Evolutionary conservation across 2,113 vertebrate genomes (phyloP).

Genomic region (Irena cyanogastra): DNA sequence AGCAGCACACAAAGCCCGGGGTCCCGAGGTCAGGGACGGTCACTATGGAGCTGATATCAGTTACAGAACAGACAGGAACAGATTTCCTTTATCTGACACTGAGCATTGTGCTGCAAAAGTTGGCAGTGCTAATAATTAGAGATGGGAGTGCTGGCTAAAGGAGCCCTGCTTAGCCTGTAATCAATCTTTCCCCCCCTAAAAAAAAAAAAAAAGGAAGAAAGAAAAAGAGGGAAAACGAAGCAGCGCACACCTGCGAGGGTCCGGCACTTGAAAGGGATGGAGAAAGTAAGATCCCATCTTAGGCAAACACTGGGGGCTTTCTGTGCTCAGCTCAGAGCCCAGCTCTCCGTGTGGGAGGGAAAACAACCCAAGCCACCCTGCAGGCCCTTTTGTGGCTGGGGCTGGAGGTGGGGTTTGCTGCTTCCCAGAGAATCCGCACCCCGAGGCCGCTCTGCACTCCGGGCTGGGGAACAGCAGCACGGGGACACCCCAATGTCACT

Average conservation of each 20-base stretch:
- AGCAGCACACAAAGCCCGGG: conserved; percentile 62
- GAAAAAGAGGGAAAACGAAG: neutral
- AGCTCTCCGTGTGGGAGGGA: neutral
- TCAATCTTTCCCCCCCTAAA: neutral
- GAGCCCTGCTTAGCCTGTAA: conserved; percentile 45
- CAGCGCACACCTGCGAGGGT: conserved; percentile 29
- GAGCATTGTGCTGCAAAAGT: conserved; percentile 62
- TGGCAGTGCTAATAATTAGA: conserved; percentile 64
- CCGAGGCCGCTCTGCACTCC: rapidly evolving
- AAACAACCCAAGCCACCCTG: neutral
- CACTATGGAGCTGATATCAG: conserved; percentile 73
- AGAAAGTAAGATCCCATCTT: neutral
- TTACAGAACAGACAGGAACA: conserved; percentile 74
- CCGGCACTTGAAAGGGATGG: neutral
- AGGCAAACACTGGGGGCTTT: neutral
- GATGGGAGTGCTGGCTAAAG: conserved; percentile 24
- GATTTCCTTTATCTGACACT: conserved; percentile 74
- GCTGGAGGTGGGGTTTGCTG: rapidly evolving
- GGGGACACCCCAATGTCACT: rapidly evolving
- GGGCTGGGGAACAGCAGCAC: rapidly evolving
- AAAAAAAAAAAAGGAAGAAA: neutral
- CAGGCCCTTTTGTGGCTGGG: rapidly evolving
- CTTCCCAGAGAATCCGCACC: rapidly evolving
- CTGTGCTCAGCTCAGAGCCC: neutral
- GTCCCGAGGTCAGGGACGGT: conserved; percentile 72